Evolutionary conservation across 2,113 vertebrate species (phyloP).

Genomic region (Hucho hucho): DNA sequence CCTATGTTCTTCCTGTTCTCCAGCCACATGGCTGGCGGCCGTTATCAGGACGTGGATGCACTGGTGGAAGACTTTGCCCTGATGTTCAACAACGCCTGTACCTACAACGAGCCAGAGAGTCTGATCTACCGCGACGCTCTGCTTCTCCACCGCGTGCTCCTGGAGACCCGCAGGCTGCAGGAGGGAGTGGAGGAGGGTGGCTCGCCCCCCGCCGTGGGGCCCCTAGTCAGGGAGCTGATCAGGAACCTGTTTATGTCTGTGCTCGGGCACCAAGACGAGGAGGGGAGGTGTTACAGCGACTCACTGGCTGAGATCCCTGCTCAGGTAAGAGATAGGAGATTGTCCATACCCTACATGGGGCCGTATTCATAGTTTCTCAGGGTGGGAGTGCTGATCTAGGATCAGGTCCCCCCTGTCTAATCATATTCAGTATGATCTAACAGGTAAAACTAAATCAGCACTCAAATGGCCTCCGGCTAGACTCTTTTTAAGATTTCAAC

Average conservation of each 20-base stretch:
- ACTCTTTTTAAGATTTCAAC: too few species aligned
- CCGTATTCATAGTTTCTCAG: too few species aligned
- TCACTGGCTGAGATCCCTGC: conserved; percentile 95
- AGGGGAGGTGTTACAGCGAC: conserved; percentile 96
- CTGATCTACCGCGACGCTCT: conserved; percentile 97
- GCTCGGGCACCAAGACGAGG: conserved; percentile 96
- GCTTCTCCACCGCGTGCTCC: conserved; percentile 90
- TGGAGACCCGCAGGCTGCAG: conserved; percentile 89
- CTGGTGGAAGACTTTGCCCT: conserved; percentile 95
- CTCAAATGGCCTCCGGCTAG: too few species aligned
- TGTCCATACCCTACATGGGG: too few species aligned
- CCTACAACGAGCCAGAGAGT: conserved; percentile 96
- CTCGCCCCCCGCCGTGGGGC: conserved; percentile 82
- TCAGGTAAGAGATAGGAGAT: conserved; percentile 34
- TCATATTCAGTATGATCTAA: too few species aligned
- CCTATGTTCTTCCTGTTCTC: too few species aligned
- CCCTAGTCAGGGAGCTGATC: conserved; percentile 92
- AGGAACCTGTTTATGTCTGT: conserved; percentile 96
- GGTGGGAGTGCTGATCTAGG: too few species aligned
- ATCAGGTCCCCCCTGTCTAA: too few species aligned
- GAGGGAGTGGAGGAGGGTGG: conserved; percentile 90
- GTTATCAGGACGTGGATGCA: conserved; percentile 94
- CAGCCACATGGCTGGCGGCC: conserved; percentile 90
- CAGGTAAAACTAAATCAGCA: too few species aligned
- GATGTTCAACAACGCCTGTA: conserved; percentile 99